These are phyloP conservation scores for Myrmecophaga tridactyla DNA, from an alignment of 2,113 vertebrate species.

Conservation along the genomic window DNA sequence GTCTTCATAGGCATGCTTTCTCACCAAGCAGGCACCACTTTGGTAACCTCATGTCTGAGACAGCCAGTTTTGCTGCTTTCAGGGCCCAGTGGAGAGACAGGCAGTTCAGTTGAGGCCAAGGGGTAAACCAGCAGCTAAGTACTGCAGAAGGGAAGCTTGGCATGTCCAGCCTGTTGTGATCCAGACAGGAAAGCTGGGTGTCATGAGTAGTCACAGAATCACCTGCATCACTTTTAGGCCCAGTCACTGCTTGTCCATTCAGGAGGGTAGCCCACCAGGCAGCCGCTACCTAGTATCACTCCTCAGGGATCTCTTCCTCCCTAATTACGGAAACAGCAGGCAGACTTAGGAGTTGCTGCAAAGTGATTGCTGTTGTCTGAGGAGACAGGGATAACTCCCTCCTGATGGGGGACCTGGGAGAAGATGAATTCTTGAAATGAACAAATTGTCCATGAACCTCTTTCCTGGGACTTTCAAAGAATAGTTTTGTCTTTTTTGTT, in stretches of 20 bases:
- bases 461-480: background rate
- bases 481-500: background rate
- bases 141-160: background rate
- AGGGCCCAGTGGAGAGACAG: background rate
- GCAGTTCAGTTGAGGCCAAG: background rate
- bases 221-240: background rate
- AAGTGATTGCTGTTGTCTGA: background rate
- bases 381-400: background rate
- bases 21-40: background rate
- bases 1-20: background rate
- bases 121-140: background rate
- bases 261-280: background rate
- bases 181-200: background rate
- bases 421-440: background rate
- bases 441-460: background rate
- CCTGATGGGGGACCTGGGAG: background rate
- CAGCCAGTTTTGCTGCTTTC: background rate
- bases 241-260: too few species aligned
- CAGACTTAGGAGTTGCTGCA: background rate
- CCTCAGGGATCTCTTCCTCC: background rate
- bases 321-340: accelerated
- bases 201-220: background rate
- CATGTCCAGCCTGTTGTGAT: background rate
- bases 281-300: background rate
- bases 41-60: background rate